Evolutionary conservation across 35 echinoderm and acorn worm species (phyloP).

Genomic region (Nesometra sesokonis): DNA sequence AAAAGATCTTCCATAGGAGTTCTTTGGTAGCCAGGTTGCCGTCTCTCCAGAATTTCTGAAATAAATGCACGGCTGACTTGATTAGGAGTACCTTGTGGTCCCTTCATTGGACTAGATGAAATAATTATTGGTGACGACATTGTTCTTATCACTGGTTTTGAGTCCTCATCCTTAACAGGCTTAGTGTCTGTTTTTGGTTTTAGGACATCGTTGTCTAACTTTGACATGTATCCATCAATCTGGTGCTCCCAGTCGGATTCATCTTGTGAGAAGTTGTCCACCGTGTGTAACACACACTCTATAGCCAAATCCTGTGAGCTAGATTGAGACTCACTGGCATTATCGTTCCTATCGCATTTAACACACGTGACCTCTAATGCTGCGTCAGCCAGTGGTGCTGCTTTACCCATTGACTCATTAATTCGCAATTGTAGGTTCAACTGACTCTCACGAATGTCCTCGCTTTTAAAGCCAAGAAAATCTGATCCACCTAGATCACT

Average conservation of each 20-base stretch:
- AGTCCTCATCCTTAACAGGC: background rate
- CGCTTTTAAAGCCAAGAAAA: background rate
- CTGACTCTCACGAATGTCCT: background rate
- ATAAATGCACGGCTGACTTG: background rate
- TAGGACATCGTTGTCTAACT: background rate
- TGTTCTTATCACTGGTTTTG: background rate
- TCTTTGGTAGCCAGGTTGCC: background rate
- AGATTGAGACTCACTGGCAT: background rate
- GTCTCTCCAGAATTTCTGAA: background rate
- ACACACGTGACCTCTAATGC: background rate
- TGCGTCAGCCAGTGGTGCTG: background rate
- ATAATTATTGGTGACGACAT: background rate
- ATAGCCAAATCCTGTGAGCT: background rate
- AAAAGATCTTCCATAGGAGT: background rate
- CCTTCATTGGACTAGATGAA: background rate
- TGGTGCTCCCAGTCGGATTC: background rate
- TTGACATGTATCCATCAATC: background rate
- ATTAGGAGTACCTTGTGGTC: background rate
- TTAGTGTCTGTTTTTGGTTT: background rate
- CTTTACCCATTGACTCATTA: background rate
- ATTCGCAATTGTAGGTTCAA: background rate
- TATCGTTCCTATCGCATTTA: background rate
- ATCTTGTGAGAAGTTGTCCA: background rate
- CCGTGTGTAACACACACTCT: background rate
- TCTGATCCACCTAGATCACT: background rate